Conservation (phyloP, 1,140 invertebrate genomes). For the Drosophila ironensis region DNA sequence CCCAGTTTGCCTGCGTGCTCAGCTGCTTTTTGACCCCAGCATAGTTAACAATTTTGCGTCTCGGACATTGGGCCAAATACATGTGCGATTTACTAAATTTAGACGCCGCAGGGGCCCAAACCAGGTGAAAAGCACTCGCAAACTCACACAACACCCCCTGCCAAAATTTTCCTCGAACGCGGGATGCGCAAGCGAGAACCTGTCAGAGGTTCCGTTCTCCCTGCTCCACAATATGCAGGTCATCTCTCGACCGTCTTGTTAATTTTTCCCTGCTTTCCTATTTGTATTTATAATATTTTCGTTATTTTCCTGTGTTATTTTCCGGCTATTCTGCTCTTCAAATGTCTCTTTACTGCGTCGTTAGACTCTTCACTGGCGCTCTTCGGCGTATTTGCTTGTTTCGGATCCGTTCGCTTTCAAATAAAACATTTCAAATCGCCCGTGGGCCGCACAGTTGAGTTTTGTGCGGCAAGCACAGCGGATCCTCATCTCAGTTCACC, state of each 20-base stretch:
- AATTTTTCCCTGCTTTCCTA: slow-evolving; percentile 29
- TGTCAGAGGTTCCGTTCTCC: too few relatives aligned
- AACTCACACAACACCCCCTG: neutral
- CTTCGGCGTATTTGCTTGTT: slow-evolving; percentile 63
- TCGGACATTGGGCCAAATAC: slow-evolving; percentile 78
- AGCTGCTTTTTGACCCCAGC: slow-evolving; percentile 58
- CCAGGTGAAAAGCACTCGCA: slow-evolving; percentile 57
- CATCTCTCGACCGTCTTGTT: neutral
- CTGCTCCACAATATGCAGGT: neutral
- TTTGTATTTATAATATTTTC: slow-evolving; percentile 17
- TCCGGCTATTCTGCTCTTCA: slow-evolving; percentile 50
- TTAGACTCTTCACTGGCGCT: slow-evolving; percentile 5
- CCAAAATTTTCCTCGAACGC: neutral
- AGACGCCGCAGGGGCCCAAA: slow-evolving; percentile 19
- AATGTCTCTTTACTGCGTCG: slow-evolving; percentile 4
- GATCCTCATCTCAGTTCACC: slow-evolving; percentile 56
- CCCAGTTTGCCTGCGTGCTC: slow-evolving; percentile 41
- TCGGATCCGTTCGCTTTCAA: slow-evolving; percentile 69
- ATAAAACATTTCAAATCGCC: slow-evolving; percentile 75
- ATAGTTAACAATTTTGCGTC: slow-evolving; percentile 65
- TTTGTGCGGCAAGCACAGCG: slow-evolving; percentile 67
- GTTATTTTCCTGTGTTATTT: slow-evolving; percentile 33
- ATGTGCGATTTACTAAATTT: slow-evolving; percentile 77
- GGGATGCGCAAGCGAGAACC: slow-evolving; percentile 45
- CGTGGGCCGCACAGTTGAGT: slow-evolving; percentile 65